Base-by-base conservation (phyloP, 2,888 invertebrate species). In the Apotomis capreana region DNA sequence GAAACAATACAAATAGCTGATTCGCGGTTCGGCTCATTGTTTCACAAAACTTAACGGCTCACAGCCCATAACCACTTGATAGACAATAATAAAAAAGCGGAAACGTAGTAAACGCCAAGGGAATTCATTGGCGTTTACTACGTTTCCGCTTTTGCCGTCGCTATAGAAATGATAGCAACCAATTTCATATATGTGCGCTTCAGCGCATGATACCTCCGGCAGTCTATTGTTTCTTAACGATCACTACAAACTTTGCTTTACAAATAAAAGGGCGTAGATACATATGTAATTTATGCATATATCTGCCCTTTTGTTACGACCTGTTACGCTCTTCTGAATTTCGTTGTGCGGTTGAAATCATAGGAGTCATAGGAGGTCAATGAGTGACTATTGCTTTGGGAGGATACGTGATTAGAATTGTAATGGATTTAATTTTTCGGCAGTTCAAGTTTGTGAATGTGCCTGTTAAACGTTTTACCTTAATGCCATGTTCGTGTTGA, bases 111-210 rank as follows among this genome's bases (percentile, higher is more conserved):
- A n/a, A n/a, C n/a, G n/a, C n/a, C n/a, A n/a, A n/a, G n/a, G n/a
- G n/a, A n/a, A n/a, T n/a, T n/a, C n/a, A n/a, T n/a, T n/a, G n/a
- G n/a, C n/a, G n/a, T n/a, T n/a, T n/a, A n/a, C n/a, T n/a, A n/a
- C n/a, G n/a, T n/a, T n/a, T n/a, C n/a, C n/a, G n/a, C n/a, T n/a
- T n/a, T n/a, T n/a, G n/a, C n/a, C n/a, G n/a, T n/a, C n/a, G n/a
- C n/a, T n/a, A 49, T 55, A 52, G 60, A 57, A 61, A 71, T 67
- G 67, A 67, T 70, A 70, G 51, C 55, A 57, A 61, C 51, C 52
- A 69, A 70, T 65, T 46, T 52, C 54, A 58, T 70, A 58, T 70
- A 59, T 58, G 15, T 59, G 51, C 52, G 49, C 12, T 60, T 54
- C 64, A 4, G 37, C 54, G 52, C 26, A 59, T 64, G 6, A 59